A percentile compares a stretch with the other conserved stretches of the same genome.
Conservation (phyloP, 2,113 vertebrate species). For the Nothobranchius kuhntae region DNA sequence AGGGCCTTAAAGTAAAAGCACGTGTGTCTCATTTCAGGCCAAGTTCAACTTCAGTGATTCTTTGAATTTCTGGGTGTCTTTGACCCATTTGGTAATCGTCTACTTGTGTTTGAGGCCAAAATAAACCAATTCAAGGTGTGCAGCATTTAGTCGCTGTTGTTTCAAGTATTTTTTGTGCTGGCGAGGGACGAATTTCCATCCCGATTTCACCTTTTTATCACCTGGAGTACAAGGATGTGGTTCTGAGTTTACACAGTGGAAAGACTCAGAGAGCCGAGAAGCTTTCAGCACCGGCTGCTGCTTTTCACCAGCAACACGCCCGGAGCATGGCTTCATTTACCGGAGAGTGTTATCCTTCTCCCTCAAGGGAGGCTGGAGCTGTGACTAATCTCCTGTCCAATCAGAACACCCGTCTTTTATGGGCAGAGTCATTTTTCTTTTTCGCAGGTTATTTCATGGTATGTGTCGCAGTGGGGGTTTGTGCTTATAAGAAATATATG, state of each 20-base stretch:
- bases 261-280: conserved; percentile 34
- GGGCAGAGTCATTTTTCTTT: conserved; percentile 57
- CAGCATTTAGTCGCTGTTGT: no score
- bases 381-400: conserved; percentile 53
- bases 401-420: conserved; percentile 66
- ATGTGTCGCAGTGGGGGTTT: conserved; percentile 11
- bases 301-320: conserved; percentile 45
- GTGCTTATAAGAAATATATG: background rate
- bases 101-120: no score
- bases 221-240: conserved; percentile 26
- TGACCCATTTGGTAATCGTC: no score
- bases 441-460: conserved; percentile 46
- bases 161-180: no score
- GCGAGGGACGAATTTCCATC: conserved; percentile 5
- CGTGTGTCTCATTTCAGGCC: conserved; percentile 10
- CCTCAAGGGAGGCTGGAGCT: conserved; percentile 49
- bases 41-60: background rate
- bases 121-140: no score
- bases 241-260: conserved; percentile 52
- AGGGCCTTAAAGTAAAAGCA: conserved; percentile 39
- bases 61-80: no score
- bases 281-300: conserved; percentile 46
- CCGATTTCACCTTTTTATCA: conserved; percentile 33
- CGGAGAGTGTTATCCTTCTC: conserved; percentile 51
- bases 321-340: conserved; percentile 51